A percentile compares a stretch with the other conserved stretches of the same genome.
phyloP scores from a whole-genome alignment of 1,140 invertebrate species.

The Scaptomyza pallida region DNA sequence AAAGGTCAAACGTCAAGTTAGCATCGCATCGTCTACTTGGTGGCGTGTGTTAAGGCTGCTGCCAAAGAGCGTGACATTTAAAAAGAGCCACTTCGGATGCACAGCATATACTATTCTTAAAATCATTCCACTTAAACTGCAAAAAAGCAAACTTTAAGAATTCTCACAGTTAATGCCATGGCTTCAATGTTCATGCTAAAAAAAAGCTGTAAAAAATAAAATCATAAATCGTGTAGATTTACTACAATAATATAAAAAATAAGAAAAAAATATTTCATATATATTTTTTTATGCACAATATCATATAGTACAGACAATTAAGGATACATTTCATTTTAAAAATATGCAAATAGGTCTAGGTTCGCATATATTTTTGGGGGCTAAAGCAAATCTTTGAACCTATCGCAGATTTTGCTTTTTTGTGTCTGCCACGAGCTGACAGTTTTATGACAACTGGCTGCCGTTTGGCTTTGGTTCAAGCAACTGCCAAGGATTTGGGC shows the following conservation, averaged over 20 bases:
- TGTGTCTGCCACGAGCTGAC: slow-evolving; percentile 57
- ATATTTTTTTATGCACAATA: slow-evolving; percentile 6
- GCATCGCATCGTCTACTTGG: background rate
- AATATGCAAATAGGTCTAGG: slow-evolving; percentile 42
- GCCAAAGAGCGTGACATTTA: background rate
- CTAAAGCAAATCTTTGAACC: slow-evolving; percentile 40
- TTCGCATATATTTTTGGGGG: slow-evolving; percentile 30
- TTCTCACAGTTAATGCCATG: background rate
- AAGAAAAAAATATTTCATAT: background rate
- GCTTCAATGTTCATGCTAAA: background rate
- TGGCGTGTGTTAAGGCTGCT: background rate
- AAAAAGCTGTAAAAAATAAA: background rate
- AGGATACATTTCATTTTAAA: slow-evolving; percentile 38
- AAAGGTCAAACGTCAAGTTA: background rate
- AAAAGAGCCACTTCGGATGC: background rate
- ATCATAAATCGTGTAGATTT: background rate
- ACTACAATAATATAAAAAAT: background rate
- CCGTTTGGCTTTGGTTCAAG: slow-evolving; percentile 31
- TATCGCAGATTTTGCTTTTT: slow-evolving; percentile 55
- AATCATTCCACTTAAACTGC: background rate
- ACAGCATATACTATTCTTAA: background rate
- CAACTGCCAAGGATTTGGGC: slow-evolving; percentile 16
- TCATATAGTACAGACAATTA: slow-evolving; percentile 20
- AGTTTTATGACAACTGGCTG: slow-evolving; percentile 68
- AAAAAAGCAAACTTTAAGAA: background rate